Percentiles rank a stretch among this genome's conserved stretches.
Evolutionary conservation across 1,140 invertebrate species (phyloP).

Genomic region (Drosophila nannoptera): DNA sequence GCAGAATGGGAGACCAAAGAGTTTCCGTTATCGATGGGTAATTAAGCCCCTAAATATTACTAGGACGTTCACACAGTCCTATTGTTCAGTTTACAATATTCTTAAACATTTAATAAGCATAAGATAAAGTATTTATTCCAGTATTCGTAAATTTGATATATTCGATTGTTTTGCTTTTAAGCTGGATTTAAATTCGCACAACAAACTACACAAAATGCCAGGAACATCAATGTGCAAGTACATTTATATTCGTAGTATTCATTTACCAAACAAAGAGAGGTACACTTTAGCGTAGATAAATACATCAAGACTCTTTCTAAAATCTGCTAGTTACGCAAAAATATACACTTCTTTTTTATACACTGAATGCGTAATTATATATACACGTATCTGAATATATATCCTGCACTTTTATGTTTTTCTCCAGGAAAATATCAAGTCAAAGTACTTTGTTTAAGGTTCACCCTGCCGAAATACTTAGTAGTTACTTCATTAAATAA

Average conservation of each 20-base stretch:
- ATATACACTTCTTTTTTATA: constrained; percentile 1
- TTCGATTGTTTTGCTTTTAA: not conserved
- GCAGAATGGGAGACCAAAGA: no score
- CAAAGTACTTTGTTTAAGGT: constrained; percentile 47
- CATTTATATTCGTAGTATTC: constrained; percentile 22
- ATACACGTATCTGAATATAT: constrained; percentile 6
- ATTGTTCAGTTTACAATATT: no score
- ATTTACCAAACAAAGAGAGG: constrained; percentile 21
- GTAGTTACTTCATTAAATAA: constrained; percentile 4
- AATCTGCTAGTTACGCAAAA: constrained; percentile 29
- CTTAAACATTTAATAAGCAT: no score
- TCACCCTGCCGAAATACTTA: constrained; percentile 9
- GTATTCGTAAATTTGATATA: not conserved
- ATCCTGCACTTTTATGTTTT: constrained; percentile 4
- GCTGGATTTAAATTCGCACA: constrained; percentile 2
- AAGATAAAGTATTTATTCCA: not conserved
- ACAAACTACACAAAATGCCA: constrained; percentile 7
- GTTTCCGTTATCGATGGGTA: no score
- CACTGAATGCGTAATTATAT: not conserved
- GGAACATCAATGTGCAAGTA: constrained; percentile 4
- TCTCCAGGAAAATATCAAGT: constrained; percentile 37
- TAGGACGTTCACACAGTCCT: no score
- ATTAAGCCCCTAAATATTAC: no score
- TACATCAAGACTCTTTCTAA: constrained; percentile 10
- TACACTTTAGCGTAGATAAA: constrained; percentile 17